phyloP scores from a whole-genome alignment of 2,113 vertebrate genomes.

The Sebastes fasciatus region DNA sequence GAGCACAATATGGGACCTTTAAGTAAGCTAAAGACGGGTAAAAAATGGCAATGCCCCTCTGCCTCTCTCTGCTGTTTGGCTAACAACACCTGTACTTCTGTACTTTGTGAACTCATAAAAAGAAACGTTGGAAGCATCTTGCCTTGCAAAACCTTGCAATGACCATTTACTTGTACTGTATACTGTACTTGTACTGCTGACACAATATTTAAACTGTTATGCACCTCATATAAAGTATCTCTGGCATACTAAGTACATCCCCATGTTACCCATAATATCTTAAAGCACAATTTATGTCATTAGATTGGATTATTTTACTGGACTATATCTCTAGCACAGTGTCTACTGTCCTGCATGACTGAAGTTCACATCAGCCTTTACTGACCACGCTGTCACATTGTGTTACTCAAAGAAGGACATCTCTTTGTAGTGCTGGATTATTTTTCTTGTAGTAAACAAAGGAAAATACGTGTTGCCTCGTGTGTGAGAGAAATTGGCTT shows the following conservation, averaged over 20 bases:
- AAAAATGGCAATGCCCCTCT: not conserved
- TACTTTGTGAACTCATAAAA: not conserved
- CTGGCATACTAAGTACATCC: slow-evolving; percentile 3
- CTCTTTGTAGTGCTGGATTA: slow-evolving; percentile 29
- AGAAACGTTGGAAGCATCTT: not conserved
- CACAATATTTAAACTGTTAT: slow-evolving; percentile 35
- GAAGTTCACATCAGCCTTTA: slow-evolving; percentile 47
- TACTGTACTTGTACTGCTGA: not conserved
- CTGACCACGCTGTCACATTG: slow-evolving; percentile 53
- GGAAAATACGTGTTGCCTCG: slow-evolving; percentile 10
- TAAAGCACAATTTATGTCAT: slow-evolving; percentile 44
- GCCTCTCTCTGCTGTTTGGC: not conserved
- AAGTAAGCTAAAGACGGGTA: not conserved
- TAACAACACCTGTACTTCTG: not conserved
- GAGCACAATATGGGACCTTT: too few relatives aligned
- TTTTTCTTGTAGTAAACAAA: slow-evolving; percentile 37
- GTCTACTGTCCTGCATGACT: slow-evolving; percentile 45
- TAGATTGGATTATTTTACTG: slow-evolving; percentile 44
- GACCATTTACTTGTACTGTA: not conserved
- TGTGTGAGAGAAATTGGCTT: not conserved
- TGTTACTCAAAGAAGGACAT: slow-evolving; percentile 48
- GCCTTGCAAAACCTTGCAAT: not conserved
- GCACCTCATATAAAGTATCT: slow-evolving; percentile 28
- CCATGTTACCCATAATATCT: slow-evolving; percentile 36
- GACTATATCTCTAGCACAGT: slow-evolving; percentile 22